Base-by-base conservation (phyloP, 2,113 vertebrate species). In the Uropsilus gracilis region DNA sequence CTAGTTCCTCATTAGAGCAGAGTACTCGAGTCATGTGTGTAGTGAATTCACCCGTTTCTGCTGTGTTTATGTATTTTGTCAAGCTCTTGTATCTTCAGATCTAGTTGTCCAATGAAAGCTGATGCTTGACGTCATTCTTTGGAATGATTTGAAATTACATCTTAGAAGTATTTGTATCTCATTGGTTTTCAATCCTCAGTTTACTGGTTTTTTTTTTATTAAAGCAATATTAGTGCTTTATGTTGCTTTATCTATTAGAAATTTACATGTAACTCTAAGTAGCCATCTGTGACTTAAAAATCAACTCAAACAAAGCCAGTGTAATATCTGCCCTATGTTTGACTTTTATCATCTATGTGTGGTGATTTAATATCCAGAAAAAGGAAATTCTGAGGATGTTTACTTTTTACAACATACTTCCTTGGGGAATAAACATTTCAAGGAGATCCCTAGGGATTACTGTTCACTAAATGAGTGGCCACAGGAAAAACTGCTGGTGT, bases 161-260 rank as follows among this genome's bases (percentile, higher is more conserved):
- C 46, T 63, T 34, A n/a, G 78, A 55, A 82, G 63, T 77, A 30
- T 82, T 77, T 81, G 28, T 75, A 30, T 96, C 77, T 83, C 37
- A 42, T 92, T 94, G 95, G 81, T 85, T 95, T 95, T 94, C 46
- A 69, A 78, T 86, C 48, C 30, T 59, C 22, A 34, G 30, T 82
- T 59, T 78, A 34, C 69, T 34, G 20, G n/a, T n/a, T n/a, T n/a
- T n/a, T n/a, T n/a, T n/a, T 86, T 1, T 80, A 28, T 78, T 63
- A 66, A 94, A 26, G 46, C 81, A 32, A 42, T 66, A 75, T 48
- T 91, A 93, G 86, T 95, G 57, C 46, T 80, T 80, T 93, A 75
- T 86, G 44, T 55, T 83, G 69, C 76, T 94, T 91, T 90, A 76
- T 8, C 59, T 78, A 73, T 48, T 86, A 75, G 86, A 91, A 57